phyloP scores from a whole-genome alignment of 2,113 vertebrate genomes.

The Cynoglossus semilaevis region DNA sequence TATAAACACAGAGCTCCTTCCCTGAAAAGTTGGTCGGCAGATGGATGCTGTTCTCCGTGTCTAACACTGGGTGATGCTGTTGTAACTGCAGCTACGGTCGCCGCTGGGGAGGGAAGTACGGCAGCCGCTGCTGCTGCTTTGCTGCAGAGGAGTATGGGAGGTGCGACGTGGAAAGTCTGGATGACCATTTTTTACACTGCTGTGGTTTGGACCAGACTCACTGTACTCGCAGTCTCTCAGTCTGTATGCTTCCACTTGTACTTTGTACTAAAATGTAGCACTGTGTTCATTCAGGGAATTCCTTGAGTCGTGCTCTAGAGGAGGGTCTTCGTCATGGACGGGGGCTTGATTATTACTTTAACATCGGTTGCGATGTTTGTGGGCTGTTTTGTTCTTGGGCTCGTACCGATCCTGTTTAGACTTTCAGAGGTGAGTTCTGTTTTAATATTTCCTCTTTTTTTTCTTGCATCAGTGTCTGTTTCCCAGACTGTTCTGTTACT shows the following conservation, averaged over 20 bases:
- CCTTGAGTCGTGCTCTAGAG: background rate
- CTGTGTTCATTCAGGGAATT: background rate
- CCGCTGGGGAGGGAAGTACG: slow-evolving; percentile 16
- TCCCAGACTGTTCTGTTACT: background rate
- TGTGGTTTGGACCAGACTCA: background rate
- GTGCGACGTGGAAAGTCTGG: slow-evolving; percentile 65
- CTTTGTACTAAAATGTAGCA: background rate
- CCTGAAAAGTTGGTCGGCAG: no score
- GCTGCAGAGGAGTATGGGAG: background rate
- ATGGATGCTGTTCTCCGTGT: slow-evolving; percentile 5
- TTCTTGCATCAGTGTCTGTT: background rate
- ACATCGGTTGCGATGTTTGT: slow-evolving; percentile 79
- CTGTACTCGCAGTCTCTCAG: background rate
- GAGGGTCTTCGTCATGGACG: slow-evolving; percentile 70
- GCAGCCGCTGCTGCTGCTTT: background rate
- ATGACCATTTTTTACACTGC: background rate
- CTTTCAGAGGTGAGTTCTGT: slow-evolving; percentile 74
- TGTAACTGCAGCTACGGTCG: no score
- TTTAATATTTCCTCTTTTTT: background rate
- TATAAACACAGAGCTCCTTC: no score
- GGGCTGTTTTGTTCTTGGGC: slow-evolving; percentile 76
- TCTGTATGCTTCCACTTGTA: background rate
- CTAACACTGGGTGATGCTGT: slow-evolving; percentile 37
- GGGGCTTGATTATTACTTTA: slow-evolving; percentile 68
- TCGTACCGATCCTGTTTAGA: slow-evolving; percentile 74